A percentile compares a stretch with the other conserved stretches of the same genome.
These are phyloP conservation scores for Megastigmus dorsalis DNA, from an alignment of 2,888 invertebrate species.

Conservation along the genomic window DNA sequence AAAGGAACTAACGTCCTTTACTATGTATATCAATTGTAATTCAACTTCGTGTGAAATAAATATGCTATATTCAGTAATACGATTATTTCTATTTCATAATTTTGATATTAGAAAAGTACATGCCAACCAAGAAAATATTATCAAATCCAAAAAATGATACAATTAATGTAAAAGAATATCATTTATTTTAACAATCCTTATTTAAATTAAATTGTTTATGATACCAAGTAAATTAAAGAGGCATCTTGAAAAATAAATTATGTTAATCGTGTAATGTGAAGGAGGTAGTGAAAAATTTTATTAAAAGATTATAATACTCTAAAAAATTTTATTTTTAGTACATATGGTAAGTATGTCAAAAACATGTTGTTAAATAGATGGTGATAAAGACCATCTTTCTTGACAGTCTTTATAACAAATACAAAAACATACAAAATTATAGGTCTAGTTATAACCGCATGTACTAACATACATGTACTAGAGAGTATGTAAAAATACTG, in stretches of 20 bases:
- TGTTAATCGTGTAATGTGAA: neutral
- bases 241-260: constrained; percentile 5
- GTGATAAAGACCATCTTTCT: neutral
- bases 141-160: no score
- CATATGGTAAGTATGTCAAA: constrained; percentile 31
- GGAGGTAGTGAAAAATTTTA: constrained; percentile 14
- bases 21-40: constrained; percentile 12
- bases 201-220: no score
- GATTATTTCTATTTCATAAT: no score
- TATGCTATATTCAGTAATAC: constrained; percentile 1
- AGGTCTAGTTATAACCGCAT: constrained; percentile 28
- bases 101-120: no score
- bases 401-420: constrained; percentile 40
- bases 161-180: neutral
- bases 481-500: constrained; percentile 42
- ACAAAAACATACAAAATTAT: constrained; percentile 37
- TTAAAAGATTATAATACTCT: constrained; percentile 30
- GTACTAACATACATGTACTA: constrained; percentile 44
- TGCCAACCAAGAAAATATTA: no score
- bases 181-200: neutral
- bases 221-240: no score
- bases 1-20: no score
- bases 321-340: constrained; percentile 32
- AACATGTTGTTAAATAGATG: constrained; percentile 16
- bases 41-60: constrained; percentile 5